These are phyloP conservation scores for Oreochromis aureus DNA, from an alignment of 2,113 vertebrate species.

Conservation along the genomic window DNA sequence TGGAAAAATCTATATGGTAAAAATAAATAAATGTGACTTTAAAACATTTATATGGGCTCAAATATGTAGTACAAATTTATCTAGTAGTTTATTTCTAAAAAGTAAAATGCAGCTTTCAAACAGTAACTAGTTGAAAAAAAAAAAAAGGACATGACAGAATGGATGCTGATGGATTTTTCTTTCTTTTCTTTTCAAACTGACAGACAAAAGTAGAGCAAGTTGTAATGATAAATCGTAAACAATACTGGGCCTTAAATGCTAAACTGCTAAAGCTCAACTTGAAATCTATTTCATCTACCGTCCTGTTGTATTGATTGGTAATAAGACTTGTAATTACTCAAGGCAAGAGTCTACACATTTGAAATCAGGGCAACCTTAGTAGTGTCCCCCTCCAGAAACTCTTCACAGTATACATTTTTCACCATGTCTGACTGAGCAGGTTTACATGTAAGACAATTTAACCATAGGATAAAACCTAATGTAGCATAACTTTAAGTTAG, in stretches of 20 bases:
- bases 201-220: slow-evolving; percentile 22
- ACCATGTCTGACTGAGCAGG: slow-evolving; percentile 7
- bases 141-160: slow-evolving; percentile 17
- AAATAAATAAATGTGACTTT: slow-evolving; percentile 84
- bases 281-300: slow-evolving; percentile 15
- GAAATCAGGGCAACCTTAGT: slow-evolving; percentile 3
- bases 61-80: slow-evolving; percentile 52
- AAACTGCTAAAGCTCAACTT: slow-evolving; percentile 43
- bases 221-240: slow-evolving; percentile 29
- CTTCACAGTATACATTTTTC: slow-evolving; percentile 38
- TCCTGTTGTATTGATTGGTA: slow-evolving; percentile 13
- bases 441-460: slow-evolving; percentile 7
- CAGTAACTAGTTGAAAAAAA: slow-evolving; percentile 45
- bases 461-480: slow-evolving; percentile 11
- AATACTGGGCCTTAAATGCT: slow-evolving; percentile 17
- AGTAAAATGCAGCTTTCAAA: slow-evolving; percentile 46
- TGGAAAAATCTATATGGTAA: slow-evolving; percentile 88
- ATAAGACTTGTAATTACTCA: slow-evolving; percentile 47
- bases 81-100: slow-evolving; percentile 42
- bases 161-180: not conserved
- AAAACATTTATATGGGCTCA: slow-evolving; percentile 52
- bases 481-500: slow-evolving; percentile 3
- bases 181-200: slow-evolving; percentile 5
- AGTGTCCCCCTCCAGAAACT: slow-evolving; percentile 20
- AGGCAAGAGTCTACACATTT: slow-evolving; percentile 20